Evolutionary conservation across 1,140 invertebrate genomes (phyloP).

Genomic region (Pseudomyrmex cubaensis): DNA sequence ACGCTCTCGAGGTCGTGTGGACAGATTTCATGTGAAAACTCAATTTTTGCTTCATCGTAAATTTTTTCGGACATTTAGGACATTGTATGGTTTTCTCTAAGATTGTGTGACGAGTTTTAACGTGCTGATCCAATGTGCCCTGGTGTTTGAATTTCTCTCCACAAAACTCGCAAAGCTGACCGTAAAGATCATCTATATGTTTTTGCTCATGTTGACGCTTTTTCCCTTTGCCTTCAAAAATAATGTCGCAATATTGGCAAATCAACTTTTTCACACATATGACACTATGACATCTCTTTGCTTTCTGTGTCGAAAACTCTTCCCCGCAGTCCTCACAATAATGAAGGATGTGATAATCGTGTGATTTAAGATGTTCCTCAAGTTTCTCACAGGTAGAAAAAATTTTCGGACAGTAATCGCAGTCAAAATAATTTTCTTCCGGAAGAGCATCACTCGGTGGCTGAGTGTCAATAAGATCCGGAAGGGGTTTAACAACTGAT

Average conservation of each 20-base stretch:
- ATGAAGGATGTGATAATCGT: slow-evolving; percentile 82
- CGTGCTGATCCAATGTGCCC: slow-evolving; percentile 83
- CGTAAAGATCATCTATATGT: slow-evolving; percentile 81
- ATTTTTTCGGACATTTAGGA: slow-evolving; percentile 83
- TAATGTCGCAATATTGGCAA: slow-evolving; percentile 79
- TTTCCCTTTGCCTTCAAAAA: slow-evolving; percentile 82
- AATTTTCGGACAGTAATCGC: slow-evolving; percentile 81
- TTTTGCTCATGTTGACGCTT: slow-evolving; percentile 84
- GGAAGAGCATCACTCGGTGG: slow-evolving; percentile 61
- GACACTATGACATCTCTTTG: slow-evolving; percentile 79
- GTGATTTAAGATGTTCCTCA: slow-evolving; percentile 80
- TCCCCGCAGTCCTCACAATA: slow-evolving; percentile 82
- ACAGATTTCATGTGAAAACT: slow-evolving; percentile 84
- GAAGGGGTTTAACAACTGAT: slow-evolving; percentile 63
- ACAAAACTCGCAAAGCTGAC: slow-evolving; percentile 83
- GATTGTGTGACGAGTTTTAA: slow-evolving; percentile 82
- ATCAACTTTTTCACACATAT: slow-evolving; percentile 80
- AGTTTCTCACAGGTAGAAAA: slow-evolving; percentile 77
- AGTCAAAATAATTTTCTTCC: slow-evolving; percentile 76
- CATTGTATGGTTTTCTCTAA: slow-evolving; percentile 84
- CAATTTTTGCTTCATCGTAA: slow-evolving; percentile 84
- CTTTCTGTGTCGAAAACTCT: slow-evolving; percentile 81
- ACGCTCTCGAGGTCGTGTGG: slow-evolving; percentile 81
- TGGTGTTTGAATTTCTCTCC: slow-evolving; percentile 84
- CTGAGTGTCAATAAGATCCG: slow-evolving; percentile 70